phyloP scores from a whole-genome alignment of 2,797 vertebrate genomes.

The Muscicapa striata region DNA sequence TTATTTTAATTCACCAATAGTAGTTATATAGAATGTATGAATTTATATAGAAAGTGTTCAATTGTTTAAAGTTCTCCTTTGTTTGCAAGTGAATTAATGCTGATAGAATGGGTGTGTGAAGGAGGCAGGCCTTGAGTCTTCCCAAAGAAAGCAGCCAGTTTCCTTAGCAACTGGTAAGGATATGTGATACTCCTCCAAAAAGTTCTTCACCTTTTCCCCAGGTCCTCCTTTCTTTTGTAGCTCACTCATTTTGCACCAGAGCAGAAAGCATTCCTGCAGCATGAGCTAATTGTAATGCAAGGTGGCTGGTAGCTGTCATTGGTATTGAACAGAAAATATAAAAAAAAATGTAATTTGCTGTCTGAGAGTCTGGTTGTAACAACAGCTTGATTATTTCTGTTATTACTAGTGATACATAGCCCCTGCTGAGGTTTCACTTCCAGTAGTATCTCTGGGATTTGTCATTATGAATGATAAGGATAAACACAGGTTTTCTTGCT shows the following conservation, averaged over 20 bases:
- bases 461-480: slow-evolving; percentile 1
- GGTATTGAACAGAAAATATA: background rate
- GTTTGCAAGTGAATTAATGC: background rate
- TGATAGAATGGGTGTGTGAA: background rate
- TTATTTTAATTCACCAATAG: background rate
- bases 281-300: slow-evolving; percentile 20
- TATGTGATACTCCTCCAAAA: background rate
- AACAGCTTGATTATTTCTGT: slow-evolving; percentile 55
- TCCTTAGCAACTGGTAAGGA: slow-evolving; percentile 34
- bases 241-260: background rate
- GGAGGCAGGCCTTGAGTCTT: background rate
- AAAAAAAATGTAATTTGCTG: slow-evolving; percentile 47
- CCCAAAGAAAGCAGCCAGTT: slow-evolving; percentile 6
- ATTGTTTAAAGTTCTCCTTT: background rate
- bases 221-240: background rate
- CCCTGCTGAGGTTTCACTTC: slow-evolving; percentile 29
- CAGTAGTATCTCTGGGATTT: slow-evolving; percentile 4
- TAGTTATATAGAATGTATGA: background rate
- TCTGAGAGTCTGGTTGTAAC: slow-evolving; percentile 35
- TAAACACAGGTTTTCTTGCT: slow-evolving; percentile 16
- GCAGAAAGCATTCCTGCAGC: slow-evolving; percentile 24
- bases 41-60: background rate
- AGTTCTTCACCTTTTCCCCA: background rate
- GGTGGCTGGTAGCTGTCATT: slow-evolving; percentile 32
- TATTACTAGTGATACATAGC: slow-evolving; percentile 29